Evolutionary conservation across 2,888 invertebrate species (phyloP).

Genomic region (Stenichneumon culpator): DNA sequence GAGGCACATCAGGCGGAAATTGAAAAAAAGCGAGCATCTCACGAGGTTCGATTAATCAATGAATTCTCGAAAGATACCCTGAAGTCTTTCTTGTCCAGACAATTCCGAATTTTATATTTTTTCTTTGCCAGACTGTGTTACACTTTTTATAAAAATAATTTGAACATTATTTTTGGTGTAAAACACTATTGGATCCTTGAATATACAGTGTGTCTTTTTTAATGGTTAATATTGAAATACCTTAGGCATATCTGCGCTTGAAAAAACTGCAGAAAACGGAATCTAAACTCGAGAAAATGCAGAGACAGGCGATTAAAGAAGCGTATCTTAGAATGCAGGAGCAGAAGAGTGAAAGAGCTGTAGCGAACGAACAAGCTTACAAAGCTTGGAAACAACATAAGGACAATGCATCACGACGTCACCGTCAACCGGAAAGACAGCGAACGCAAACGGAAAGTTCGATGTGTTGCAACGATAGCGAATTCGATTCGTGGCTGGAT

Average conservation of each 20-base stretch:
- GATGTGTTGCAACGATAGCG: not conserved
- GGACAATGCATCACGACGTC: slow-evolving; percentile 46
- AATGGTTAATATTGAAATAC: slow-evolving; percentile 1
- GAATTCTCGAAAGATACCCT: not conserved
- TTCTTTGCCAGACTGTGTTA: no score
- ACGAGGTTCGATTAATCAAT: slow-evolving; percentile 58
- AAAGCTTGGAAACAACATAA: slow-evolving; percentile 58
- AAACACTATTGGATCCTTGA: no score
- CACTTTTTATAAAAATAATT: no score
- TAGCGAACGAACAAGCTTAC: slow-evolving; percentile 64
- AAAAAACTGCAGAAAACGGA: slow-evolving; percentile 49
- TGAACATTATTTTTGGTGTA: no score
- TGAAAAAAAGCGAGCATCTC: slow-evolving; percentile 62
- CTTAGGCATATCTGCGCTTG: slow-evolving; percentile 34
- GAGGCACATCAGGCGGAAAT: slow-evolving; percentile 51
- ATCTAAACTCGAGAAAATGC: slow-evolving; percentile 32
- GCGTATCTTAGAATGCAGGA: slow-evolving; percentile 10
- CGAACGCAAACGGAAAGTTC: not conserved
- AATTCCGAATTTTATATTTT: no score
- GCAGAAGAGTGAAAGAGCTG: slow-evolving; percentile 52
- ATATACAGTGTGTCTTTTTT: not conserved
- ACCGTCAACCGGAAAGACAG: slow-evolving; percentile 7
- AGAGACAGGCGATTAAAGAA: slow-evolving; percentile 46
- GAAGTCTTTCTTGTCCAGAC: no score
- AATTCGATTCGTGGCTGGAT: slow-evolving; percentile 72